Evolutionary conservation across 2,797 vertebrate species (phyloP), one percentile per base, ranked within the genome.

Genomic region (Oophaga sylvatica): DNA sequence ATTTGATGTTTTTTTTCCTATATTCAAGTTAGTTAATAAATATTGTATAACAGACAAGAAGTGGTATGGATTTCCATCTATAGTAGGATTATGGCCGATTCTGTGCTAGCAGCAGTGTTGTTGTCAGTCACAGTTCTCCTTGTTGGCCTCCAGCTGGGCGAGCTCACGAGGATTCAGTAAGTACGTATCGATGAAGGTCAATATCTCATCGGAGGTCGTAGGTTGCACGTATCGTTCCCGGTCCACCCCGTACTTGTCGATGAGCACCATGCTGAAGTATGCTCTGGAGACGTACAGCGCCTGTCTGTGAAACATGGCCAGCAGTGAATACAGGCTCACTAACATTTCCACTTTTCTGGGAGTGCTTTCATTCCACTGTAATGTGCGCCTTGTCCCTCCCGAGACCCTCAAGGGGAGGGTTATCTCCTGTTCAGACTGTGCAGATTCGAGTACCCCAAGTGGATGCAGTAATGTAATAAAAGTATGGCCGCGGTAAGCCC

Each of bases 181-280:
- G 92, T 96, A 97, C 56, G 94, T 94, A 85, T 99, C 97, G 0
- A 98, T 96, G 92, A 96, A 97, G 4, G 95, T 92, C 87, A 97
- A 99, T 90, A 99, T 95, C 93, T 99, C 97, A 0, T 97, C 96
- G 0, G 97, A 96, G n/a, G 93, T 93, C 26, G 95, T 79, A 0
- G 98, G 96, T 70, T 91, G 89, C 87, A 97, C 95, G 92, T 97
- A 99, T 88, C 98, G 97, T 90, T 99, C 98, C 0, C 97, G 94
- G 93, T 99, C 98, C 0, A 92, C 62, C 4, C 97, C 96, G 0
- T 93, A 93, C 90, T 98, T 94, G 92, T 99, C 98, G 91, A 99
- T 93, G 90, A 99, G 94, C 90, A 99, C 94, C 91, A 97, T 95
- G 86, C 95, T 98, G 95, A 99, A 99, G 91, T 96, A 96, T 45